Percentiles rank a stretch among this genome's conserved stretches.
Conservation (phyloP, 2,888 invertebrate genomes). For the Spisula subtruncata region DNA sequence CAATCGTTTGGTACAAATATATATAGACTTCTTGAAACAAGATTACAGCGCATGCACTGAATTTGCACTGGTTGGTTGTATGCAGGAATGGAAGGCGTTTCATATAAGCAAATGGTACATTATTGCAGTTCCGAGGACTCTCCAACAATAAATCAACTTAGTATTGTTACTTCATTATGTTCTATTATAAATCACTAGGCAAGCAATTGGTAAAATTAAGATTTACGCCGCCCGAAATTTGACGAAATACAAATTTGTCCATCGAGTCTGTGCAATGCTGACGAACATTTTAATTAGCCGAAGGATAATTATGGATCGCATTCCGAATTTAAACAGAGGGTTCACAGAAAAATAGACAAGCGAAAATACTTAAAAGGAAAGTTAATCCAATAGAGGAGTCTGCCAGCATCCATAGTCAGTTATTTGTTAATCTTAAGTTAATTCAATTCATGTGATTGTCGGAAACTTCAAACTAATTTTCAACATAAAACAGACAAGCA, state of each 20-base stretch:
- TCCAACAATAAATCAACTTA: too few species aligned
- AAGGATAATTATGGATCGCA: not conserved
- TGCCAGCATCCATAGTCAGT: constrained; percentile 23
- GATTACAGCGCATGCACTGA: too few species aligned
- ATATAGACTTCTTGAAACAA: too few species aligned
- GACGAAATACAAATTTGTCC: not conserved
- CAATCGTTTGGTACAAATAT: not conserved
- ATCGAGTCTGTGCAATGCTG: not conserved
- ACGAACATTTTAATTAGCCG: not conserved
- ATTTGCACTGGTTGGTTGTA: too few species aligned
- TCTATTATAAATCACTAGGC: too few species aligned
- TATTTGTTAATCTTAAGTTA: constrained; percentile 25
- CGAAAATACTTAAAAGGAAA: constrained; percentile 8
- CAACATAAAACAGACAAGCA: not conserved
- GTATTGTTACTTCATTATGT: too few species aligned
- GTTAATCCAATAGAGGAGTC: constrained; percentile 2
- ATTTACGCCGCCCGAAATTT: not conserved
- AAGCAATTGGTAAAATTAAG: too few species aligned
- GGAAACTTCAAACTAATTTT: constrained; percentile 14
- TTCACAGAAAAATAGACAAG: not conserved
- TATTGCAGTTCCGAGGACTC: too few species aligned
- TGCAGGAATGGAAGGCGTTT: too few species aligned
- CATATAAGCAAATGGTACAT: too few species aligned
- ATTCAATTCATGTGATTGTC: constrained; percentile 9
- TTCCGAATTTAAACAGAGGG: constrained; percentile 15